Evolutionary conservation across 1,140 invertebrate genomes (phyloP).

Genomic region (Brachionus rotundiformis): DNA sequence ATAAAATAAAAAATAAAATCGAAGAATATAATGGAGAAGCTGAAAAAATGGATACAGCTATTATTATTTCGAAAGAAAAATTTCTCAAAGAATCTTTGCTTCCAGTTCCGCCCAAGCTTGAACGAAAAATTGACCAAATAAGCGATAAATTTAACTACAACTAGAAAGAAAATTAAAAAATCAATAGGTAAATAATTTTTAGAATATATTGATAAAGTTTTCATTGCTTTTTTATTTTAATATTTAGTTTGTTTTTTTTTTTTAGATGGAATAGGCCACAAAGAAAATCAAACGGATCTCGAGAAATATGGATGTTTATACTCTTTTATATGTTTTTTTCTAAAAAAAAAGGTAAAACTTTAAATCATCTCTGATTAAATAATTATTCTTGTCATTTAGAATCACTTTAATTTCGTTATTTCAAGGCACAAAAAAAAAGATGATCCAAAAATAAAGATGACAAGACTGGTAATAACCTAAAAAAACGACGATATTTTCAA

Average conservation of each 20-base stretch:
- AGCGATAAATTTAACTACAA: background rate
- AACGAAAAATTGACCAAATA: background rate
- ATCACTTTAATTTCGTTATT: no score
- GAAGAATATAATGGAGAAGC: background rate
- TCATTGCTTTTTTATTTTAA: no score
- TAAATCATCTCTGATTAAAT: no score
- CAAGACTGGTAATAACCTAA: background rate
- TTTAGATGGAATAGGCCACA: background rate
- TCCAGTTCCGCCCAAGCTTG: background rate
- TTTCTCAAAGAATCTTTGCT: background rate
- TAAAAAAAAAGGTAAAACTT: background rate
- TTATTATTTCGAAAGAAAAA: background rate
- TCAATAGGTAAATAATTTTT: background rate
- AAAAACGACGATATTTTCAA: background rate
- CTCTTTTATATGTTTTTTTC: background rate
- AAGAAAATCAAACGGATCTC: background rate
- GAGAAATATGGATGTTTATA: background rate
- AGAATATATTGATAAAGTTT: no score
- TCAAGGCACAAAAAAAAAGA: no score
- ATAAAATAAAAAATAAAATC: background rate
- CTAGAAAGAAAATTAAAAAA: background rate
- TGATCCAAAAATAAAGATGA: background rate
- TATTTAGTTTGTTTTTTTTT: no score
- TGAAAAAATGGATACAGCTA: background rate
- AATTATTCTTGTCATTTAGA: no score